Conservation (phyloP, 2,888 invertebrate genomes). For the Drosophila histrio region DNA sequence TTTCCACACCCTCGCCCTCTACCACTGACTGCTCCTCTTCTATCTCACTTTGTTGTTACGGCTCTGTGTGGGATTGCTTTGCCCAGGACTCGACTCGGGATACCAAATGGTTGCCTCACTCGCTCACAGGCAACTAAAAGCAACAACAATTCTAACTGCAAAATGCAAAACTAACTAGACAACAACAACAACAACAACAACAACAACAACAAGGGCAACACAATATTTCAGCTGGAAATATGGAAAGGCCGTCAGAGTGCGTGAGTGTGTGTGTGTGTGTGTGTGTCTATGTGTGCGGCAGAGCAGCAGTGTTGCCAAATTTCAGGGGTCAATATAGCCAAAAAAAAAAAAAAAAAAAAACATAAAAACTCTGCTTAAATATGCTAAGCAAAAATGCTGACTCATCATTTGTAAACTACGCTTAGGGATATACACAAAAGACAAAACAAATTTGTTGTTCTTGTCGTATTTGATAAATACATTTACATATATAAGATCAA, state of each 20-base stretch:
- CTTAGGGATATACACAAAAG: too few relatives aligned
- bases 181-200: slow-evolving; percentile 37
- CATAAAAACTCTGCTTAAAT: too few relatives aligned
- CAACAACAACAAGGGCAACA: slow-evolving; percentile 26
- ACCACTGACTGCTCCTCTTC: neutral
- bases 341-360: neutral
- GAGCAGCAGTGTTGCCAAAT: neutral
- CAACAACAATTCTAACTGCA: slow-evolving; percentile 26
- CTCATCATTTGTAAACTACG: too few relatives aligned
- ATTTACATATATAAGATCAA: too few relatives aligned
- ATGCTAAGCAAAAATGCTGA: too few relatives aligned
- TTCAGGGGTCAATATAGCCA: neutral
- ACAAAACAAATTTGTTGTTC: too few relatives aligned
- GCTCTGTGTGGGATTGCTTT: neutral
- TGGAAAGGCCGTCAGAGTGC: slow-evolving; percentile 53
- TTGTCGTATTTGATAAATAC: too few relatives aligned
- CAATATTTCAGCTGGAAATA: slow-evolving; percentile 76
- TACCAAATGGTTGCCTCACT: slow-evolving; percentile 41
- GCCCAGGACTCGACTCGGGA: neutral
- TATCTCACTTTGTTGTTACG: neutral
- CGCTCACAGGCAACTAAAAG: slow-evolving; percentile 36
- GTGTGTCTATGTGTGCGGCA: slow-evolving; percentile 8
- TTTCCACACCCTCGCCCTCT: neutral
- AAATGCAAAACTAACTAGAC: slow-evolving; percentile 62
- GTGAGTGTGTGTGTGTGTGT: slow-evolving; percentile 1